Conservation (phyloP, 2,888 invertebrate genomes). For the Melipona bicolor region DNA sequence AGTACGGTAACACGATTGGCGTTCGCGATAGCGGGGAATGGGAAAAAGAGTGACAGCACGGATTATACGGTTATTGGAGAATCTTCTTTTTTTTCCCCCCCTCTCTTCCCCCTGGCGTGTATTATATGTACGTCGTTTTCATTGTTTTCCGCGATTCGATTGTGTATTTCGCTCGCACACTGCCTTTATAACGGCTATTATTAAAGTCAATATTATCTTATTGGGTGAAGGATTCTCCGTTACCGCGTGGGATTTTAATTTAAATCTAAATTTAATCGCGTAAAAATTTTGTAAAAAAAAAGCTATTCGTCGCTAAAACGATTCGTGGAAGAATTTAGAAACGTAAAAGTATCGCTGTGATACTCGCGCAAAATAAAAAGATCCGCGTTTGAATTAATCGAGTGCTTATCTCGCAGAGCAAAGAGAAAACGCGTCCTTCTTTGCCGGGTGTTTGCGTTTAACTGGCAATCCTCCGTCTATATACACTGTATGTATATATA, state of each 20-base stretch:
- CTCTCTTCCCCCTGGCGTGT: not conserved
- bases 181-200: conserved; percentile 14
- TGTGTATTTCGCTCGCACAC: conserved; percentile 10
- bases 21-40: conserved; percentile 38
- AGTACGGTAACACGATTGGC: conserved; percentile 26
- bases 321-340: not conserved
- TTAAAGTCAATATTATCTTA: conserved; percentile 9
- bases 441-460: conserved; percentile 31
- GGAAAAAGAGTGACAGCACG: conserved; percentile 26
- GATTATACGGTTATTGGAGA: conserved; percentile 54
- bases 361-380: not conserved
- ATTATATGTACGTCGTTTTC: conserved; percentile 28
- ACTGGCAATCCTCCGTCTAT: not conserved
- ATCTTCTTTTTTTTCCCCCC: conserved; percentile 1
- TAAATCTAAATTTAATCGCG: not conserved
- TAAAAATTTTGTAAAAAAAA: not conserved
- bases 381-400: conserved; percentile 16
- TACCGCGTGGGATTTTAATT: too few species aligned
- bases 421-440: conserved; percentile 8
- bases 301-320: fast-evolving
- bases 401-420: not conserved
- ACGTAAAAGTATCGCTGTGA: not conserved
- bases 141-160: conserved; percentile 25
- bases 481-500: too few species aligned
- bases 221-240: not conserved